Base-by-base conservation (phyloP, 2,888 invertebrate species). In the Phengaris arion region DNA sequence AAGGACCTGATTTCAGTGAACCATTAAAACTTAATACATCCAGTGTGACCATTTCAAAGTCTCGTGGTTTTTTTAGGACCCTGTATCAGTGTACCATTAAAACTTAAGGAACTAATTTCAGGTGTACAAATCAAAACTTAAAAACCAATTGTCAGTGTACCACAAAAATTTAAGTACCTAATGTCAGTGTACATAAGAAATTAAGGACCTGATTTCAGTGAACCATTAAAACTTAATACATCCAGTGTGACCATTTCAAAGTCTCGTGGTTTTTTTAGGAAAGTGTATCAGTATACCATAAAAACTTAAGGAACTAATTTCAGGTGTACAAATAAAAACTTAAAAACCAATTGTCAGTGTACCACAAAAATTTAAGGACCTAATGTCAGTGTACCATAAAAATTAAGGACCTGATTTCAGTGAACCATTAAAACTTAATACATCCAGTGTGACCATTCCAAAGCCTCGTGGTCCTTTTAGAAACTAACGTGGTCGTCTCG, bases 141-240 rank as follows among this genome's bases (percentile, higher is more conserved):
- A 48, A 52, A 52, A 13, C 51, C 52, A 52, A 8, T 15, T 13
- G n/a, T 52, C 54, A 13, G 54, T 55, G 55, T 13, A 55, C 55
- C 55, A 55, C n/a, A 64, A 59, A 59, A 15, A 35, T 5, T 35
- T 48, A 48, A 3, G 68, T 35, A 13, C 51, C 52, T 68, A 8
- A 57, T 13, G n/a, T 52, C 54, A 12, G 54, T 55, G 55, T 13
- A 55, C 55, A 55, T 55, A 64, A 59, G n/a, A 59, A 7, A 35
- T 48, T 48, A 48, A 48, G 68, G 68, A 13, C 51, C 52, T 68
- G 2, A 57, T 13, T 12, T 52, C 52, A 35, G 68, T 15, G 6
- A 52, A 12, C 48, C 74, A 75, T 77, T 22, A 13, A 77, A 68
- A 79, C 74, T 68, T 35, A 35, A 35, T 35, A 35, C 35, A 64